phyloP scores from a whole-genome alignment of 2,888 invertebrate species.

The Campoplex nolae region DNA sequence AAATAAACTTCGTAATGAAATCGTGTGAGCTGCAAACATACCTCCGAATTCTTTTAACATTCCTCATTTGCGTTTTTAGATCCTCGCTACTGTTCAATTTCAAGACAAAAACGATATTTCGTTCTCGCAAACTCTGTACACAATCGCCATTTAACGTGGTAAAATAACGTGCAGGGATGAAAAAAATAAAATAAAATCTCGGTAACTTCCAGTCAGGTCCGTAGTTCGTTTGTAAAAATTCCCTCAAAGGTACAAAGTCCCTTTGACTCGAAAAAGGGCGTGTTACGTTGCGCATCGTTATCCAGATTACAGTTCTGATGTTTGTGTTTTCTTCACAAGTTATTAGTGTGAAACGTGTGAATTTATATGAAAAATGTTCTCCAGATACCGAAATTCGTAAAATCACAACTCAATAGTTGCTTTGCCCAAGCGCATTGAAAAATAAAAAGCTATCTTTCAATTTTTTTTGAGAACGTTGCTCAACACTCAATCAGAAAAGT shows the following conservation, averaged over 20 bases:
- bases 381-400: background rate
- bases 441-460: background rate
- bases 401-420: background rate
- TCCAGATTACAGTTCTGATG: background rate
- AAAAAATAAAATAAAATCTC: background rate
- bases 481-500: background rate
- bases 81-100: background rate
- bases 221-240: constrained; percentile 29
- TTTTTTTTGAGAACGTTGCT: background rate
- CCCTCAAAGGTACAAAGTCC: background rate
- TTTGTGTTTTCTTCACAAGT: background rate
- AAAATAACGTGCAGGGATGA: constrained; percentile 48
- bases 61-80: background rate
- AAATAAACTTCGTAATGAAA: background rate
- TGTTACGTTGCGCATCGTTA: background rate
- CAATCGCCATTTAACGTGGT: constrained; percentile 4
- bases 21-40: background rate
- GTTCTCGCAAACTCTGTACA: constrained; percentile 1
- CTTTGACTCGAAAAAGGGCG: background rate
- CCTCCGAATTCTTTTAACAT: constrained; percentile 2
- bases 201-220: constrained; percentile 77
- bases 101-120: background rate
- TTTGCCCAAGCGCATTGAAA: too few species aligned
- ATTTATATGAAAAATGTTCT: background rate
- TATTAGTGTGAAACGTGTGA: background rate